Base-by-base conservation (phyloP, 2,797 vertebrate species). In the Betta splendens region DNA sequence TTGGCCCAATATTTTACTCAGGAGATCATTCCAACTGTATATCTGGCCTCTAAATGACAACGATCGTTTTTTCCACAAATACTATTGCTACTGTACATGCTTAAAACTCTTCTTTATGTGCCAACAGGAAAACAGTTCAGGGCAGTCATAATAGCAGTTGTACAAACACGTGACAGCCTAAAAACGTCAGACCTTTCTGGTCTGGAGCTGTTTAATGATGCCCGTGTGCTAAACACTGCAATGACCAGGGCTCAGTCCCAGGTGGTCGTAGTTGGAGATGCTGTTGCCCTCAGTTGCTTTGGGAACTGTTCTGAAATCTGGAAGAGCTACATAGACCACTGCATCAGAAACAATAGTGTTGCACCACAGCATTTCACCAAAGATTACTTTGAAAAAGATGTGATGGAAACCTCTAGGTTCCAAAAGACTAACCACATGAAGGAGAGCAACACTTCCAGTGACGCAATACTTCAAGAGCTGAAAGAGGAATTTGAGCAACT, bases 181-280 rank as follows among this genome's bases (percentile, higher is more conserved):
- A 64, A 62, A 1, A 3, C 61, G 1, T 82, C 78, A 0, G 80
- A 92, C 28, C 73, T 87, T 1, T 81, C 85, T 18, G 89, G 90
- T 62, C 74, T 93, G 0, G 93, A 94, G 56, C 92, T 96, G 81
- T 96, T 97, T 75, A 94, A 92, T 0, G 94, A 98, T 9, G 87
- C 89, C 5, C 89, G 94, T 11, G 92, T 95, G 32, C 87, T 98
- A 63, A 97, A 96, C 87, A 98, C 95, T 0, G 88, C 93, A 37
- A 93, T 97, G 92, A 97, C 96, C 1, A 91, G 95, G 21, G 95
- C 95, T 25, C 94, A 93, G 84, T 95, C 95, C 0, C 92, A 91
- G 48, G 92, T 98, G 50, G 80, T 94, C 18, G 94, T 83, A 0
- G 89, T 97, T 43, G 96, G 95, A 10, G 94, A 97, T 1, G 94